Evolutionary conservation across 2,888 invertebrate genomes (phyloP).

Genomic region (Lingula anatina): DNA sequence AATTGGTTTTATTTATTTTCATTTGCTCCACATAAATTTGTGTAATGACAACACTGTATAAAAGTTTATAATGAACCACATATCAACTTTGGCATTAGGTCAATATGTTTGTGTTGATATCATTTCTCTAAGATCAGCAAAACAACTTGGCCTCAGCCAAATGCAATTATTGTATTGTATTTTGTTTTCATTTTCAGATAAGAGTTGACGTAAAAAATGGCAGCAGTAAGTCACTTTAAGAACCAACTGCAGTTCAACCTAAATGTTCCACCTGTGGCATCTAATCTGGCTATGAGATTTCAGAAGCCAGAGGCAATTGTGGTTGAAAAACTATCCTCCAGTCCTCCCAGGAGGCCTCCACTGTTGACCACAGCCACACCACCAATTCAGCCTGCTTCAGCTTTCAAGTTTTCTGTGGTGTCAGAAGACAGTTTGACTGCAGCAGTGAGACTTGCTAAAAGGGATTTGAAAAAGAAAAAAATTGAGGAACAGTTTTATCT

Average conservation of each 20-base stretch:
- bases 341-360: background rate
- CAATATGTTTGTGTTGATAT: too few relatives aligned
- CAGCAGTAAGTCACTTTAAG: too few relatives aligned
- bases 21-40: too few relatives aligned
- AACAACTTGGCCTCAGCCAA: too few relatives aligned
- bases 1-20: too few relatives aligned
- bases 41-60: too few relatives aligned
- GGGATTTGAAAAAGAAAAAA: background rate
- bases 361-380: background rate
- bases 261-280: background rate
- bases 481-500: background rate
- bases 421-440: background rate
- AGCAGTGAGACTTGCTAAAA: background rate
- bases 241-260: background rate
- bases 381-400: background rate
- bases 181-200: too few relatives aligned
- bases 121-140: too few relatives aligned
- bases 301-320: background rate
- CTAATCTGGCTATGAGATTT: background rate
- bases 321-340: background rate
- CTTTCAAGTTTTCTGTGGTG: background rate
- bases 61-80: too few relatives aligned
- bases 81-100: too few relatives aligned
- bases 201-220: too few relatives aligned
- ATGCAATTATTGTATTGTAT: too few relatives aligned